Evolutionary conservation across 2,113 vertebrate species (phyloP).

Genomic region (Lagenorhynchus albirostris): DNA sequence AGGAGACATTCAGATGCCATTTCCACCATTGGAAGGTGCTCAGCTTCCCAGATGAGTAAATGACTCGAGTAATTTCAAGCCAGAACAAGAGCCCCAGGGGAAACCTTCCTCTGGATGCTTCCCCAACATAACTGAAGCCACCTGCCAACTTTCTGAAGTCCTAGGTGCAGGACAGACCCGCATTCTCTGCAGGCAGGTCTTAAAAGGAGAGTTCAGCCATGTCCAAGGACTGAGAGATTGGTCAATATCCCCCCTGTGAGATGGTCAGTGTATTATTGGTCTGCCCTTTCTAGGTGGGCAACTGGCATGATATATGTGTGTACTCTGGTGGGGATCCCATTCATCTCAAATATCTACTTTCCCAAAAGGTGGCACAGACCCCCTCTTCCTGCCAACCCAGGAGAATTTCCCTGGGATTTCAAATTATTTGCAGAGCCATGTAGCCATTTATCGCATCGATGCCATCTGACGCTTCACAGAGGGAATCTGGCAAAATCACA

Average conservation of each 20-base stretch:
- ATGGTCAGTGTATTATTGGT: rapidly evolving
- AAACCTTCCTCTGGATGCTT: not conserved
- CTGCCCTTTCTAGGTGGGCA: not conserved
- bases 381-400: not conserved
- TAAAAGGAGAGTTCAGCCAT: not conserved
- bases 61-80: not conserved
- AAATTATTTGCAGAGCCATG: not conserved
- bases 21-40: rapidly evolving
- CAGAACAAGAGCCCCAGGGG: not conserved
- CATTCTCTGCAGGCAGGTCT: not conserved
- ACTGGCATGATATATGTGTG: not conserved
- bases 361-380: not conserved
- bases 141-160: not conserved
- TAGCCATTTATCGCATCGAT: not conserved
- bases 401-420: not conserved
- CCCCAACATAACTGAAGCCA: rapidly evolving
- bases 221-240: not conserved
- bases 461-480: not conserved
- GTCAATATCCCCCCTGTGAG: not conserved
- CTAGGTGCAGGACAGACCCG: not conserved
- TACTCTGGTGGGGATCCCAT: rapidly evolving
- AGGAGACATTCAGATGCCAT: not conserved
- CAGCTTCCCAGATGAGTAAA: not conserved
- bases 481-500: not conserved
- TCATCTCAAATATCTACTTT: not conserved